A percentile compares a stretch with the other conserved stretches of the same genome.
phyloP scores from a whole-genome alignment of 1,140 invertebrate genomes.

The Macrosteles quadrilineatus region DNA sequence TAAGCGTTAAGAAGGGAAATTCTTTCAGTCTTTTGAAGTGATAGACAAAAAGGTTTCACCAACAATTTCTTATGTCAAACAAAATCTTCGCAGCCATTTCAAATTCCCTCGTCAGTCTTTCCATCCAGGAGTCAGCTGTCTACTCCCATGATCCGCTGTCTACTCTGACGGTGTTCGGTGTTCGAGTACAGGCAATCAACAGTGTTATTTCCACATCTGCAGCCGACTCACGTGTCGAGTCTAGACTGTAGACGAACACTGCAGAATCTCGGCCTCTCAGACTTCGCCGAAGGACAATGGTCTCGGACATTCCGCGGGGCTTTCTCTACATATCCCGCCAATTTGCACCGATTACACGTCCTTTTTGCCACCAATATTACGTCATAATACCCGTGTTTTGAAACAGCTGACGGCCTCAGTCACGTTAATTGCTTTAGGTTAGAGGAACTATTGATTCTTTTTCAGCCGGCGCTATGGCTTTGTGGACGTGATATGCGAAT shows the following conservation, averaged over 20 bases:
- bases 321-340: constrained; percentile 14
- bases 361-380: constrained; percentile 6
- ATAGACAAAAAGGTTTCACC: too few relatives aligned
- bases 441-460: neutral
- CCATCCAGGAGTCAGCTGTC: too few relatives aligned
- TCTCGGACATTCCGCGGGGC: neutral
- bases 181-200: too few relatives aligned
- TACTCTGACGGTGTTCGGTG: too few relatives aligned
- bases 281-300: constrained; percentile 6
- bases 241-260: neutral
- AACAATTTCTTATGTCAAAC: too few relatives aligned
- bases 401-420: neutral
- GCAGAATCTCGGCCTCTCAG: constrained; percentile 3
- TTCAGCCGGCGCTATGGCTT: neutral
- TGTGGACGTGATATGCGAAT: neutral
- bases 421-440: neutral
- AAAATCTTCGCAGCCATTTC: too few relatives aligned
- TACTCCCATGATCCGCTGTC: too few relatives aligned
- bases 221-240: neutral
- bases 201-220: too few relatives aligned
- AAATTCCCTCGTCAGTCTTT: too few relatives aligned
- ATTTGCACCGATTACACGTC: constrained; percentile 19
- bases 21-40: too few relatives aligned
- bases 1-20: too few relatives aligned
- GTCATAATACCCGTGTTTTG: neutral